Evolutionary conservation across 2,113 vertebrate genomes (phyloP).

Genomic region (Mormyrus iriodes): DNA sequence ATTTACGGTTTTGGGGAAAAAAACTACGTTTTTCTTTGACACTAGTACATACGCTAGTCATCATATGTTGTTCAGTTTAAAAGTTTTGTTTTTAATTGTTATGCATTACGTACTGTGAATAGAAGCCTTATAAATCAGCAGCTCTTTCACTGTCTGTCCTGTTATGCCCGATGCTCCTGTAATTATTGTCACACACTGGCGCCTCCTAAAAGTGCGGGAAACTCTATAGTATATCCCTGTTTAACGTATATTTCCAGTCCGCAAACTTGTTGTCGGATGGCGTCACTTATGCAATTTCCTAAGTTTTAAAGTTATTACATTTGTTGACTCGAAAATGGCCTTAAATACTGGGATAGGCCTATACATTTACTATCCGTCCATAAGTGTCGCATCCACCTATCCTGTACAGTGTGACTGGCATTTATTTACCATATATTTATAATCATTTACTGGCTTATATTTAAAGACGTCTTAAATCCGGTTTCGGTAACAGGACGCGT

Average conservation of each 20-base stretch:
- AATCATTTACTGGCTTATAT: background rate
- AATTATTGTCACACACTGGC: background rate
- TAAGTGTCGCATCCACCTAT: background rate
- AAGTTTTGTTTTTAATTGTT: background rate
- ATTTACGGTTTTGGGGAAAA: background rate
- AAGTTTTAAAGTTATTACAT: background rate
- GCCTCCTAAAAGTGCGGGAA: background rate
- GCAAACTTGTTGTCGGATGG: background rate
- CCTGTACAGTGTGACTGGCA: background rate
- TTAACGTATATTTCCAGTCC: background rate
- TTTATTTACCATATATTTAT: background rate
- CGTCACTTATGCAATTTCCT: background rate
- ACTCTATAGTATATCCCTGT: background rate
- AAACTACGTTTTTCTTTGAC: background rate
- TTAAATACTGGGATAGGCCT: background rate
- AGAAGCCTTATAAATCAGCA: background rate
- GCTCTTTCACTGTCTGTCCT: background rate
- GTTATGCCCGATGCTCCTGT: background rate
- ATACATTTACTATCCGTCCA: background rate
- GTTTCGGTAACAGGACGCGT: background rate
- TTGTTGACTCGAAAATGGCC: background rate
- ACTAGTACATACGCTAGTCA: background rate
- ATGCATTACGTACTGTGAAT: background rate
- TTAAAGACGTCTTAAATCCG: background rate
- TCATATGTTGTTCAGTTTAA: background rate